A percentile compares a stretch with the other conserved stretches of the same genome.
phyloP scores from a whole-genome alignment of 2,113 vertebrate genomes.

The Speoplatyrhinus poulsoni region DNA sequence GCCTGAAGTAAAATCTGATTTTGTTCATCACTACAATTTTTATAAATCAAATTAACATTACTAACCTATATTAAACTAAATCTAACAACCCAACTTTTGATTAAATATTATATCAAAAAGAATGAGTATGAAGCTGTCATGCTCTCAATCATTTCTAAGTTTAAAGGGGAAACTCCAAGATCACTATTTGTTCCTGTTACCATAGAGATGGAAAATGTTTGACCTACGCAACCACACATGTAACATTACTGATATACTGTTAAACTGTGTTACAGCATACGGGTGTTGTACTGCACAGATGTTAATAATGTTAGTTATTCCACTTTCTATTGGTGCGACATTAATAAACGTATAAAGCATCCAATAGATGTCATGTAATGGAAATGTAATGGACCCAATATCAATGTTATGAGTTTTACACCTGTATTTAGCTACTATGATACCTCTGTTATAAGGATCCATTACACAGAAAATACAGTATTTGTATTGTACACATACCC shows the following conservation, averaged over 20 bases:
- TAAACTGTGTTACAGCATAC: too few relatives aligned
- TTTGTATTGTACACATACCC: slow-evolving; percentile 43
- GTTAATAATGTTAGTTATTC: too few relatives aligned
- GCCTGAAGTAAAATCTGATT: too few relatives aligned
- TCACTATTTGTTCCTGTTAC: slow-evolving; percentile 26
- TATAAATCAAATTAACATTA: too few relatives aligned
- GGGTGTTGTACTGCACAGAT: too few relatives aligned
- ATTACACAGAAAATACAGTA: too few relatives aligned
- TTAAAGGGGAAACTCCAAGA: slow-evolving; percentile 58
- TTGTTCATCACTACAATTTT: too few relatives aligned
- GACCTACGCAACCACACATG: neutral
- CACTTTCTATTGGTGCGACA: too few relatives aligned
- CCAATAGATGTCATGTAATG: neutral
- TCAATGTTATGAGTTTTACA: neutral
- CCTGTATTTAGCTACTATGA: too few relatives aligned
- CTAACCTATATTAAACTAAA: too few relatives aligned
- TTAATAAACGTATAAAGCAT: neutral
- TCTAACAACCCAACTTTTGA: too few relatives aligned
- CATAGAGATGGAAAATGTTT: neutral
- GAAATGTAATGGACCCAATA: neutral
- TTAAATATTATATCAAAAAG: neutral
- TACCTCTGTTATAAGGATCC: neutral
- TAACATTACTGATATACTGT: neutral
- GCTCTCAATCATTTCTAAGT: slow-evolving; percentile 28
- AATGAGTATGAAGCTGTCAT: neutral